phyloP scores from a whole-genome alignment of 2,113 vertebrate genomes.

The Recurvirostra avosetta region DNA sequence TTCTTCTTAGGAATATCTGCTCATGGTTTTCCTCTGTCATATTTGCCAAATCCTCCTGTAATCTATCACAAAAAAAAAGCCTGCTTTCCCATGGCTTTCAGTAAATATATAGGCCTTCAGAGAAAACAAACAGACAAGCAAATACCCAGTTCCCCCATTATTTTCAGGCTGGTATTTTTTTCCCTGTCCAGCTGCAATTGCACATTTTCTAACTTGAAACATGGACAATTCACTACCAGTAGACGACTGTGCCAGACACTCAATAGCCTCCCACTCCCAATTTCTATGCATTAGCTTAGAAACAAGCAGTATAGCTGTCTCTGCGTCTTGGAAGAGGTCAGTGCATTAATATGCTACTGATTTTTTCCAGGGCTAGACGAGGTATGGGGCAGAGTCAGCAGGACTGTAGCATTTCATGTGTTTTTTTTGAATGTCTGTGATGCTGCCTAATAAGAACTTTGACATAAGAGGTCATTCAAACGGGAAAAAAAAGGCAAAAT shows the following conservation, averaged over 20 bases:
- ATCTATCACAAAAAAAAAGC: not conserved
- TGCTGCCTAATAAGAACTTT: not conserved
- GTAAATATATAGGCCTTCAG: not conserved
- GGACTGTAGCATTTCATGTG: not conserved
- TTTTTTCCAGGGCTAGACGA: not conserved
- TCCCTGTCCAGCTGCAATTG: not conserved
- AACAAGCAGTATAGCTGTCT: not conserved
- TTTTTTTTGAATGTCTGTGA: not conserved
- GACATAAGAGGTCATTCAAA: not conserved
- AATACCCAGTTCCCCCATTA: not conserved
- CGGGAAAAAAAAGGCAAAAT: rapidly evolving
- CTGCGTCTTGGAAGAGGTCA: not conserved
- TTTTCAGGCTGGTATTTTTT: not conserved
- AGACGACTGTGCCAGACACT: not conserved
- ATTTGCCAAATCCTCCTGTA: not conserved
- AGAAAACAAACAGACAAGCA: not conserved
- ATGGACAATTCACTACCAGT: not conserved
- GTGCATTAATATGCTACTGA: not conserved
- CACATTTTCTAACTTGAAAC: not conserved
- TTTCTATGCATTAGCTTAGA: not conserved
- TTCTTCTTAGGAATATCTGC: not conserved
- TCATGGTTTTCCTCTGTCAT: not conserved
- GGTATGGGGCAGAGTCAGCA: not conserved
- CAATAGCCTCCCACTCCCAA: not conserved
- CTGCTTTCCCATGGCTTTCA: not conserved